These are phyloP conservation scores for Thunnus maccoyii DNA, from an alignment of 2,113 vertebrate species.

Conservation along the genomic window DNA sequence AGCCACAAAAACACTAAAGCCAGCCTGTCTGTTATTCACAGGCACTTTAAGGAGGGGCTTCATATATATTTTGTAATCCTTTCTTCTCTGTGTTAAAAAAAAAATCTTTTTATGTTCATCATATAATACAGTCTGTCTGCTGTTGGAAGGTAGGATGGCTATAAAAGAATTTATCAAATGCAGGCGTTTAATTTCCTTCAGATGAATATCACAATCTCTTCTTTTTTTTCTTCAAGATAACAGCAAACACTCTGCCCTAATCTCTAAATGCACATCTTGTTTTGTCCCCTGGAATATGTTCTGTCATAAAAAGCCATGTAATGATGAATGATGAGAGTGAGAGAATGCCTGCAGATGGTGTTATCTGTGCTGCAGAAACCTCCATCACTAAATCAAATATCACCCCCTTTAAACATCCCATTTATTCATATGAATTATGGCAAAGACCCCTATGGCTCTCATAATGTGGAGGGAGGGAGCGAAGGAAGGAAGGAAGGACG, in stretches of 20 bases:
- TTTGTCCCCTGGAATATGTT: slow-evolving; percentile 61
- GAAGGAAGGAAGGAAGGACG: background rate
- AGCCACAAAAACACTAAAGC: too few species aligned
- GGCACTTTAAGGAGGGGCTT: background rate
- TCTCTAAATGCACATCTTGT: slow-evolving; percentile 59
- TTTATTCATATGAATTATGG: slow-evolving; percentile 74
- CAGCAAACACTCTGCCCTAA: slow-evolving; percentile 21
- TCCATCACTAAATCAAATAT: slow-evolving; percentile 72
- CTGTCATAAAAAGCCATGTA: slow-evolving; percentile 47
- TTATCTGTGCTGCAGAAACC: slow-evolving; percentile 64
- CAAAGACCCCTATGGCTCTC: slow-evolving; percentile 44
- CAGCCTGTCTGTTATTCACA: background rate
- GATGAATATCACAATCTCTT: slow-evolving; percentile 33
- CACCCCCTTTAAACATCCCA: slow-evolving; percentile 60
- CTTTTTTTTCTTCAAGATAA: slow-evolving; percentile 21
- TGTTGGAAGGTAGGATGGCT: background rate
- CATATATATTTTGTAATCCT: background rate
- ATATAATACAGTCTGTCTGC: background rate
- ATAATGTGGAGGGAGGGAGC: background rate
- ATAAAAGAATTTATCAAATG: background rate
- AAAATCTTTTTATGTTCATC: slow-evolving; percentile 6
- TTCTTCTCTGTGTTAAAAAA: background rate
- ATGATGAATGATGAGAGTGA: slow-evolving; percentile 61
- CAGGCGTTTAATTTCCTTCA: slow-evolving; percentile 23
- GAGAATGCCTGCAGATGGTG: slow-evolving; percentile 50